Evolutionary conservation across 2,797 vertebrate species (phyloP), one percentile per base, ranked within the genome.

Genomic region (Helarctos malayanus): DNA sequence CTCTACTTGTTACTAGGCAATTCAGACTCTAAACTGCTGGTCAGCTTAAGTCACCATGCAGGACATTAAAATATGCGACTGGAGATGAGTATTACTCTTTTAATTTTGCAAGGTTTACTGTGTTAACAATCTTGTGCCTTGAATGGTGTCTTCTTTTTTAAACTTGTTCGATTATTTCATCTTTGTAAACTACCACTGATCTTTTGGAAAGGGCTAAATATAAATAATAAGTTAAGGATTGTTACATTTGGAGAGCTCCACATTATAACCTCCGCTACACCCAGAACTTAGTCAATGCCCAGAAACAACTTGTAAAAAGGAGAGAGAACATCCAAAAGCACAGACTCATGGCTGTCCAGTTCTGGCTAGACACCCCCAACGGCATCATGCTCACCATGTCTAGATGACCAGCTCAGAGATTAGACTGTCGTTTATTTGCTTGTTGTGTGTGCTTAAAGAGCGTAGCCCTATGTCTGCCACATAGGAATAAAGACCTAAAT

Each of bases 261-360:
- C 5, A 35, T 4, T 15, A 49, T 19, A 59, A 12, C 13, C 15
- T 92, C 45, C 29, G 25, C 29, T 84, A 32, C 65, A 35, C 47
- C 18, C 47, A 10, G 47, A 88, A 68, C 21, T 6, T 21, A 86
- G 13, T 84, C 5, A 18, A 61, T 83, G n/a, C 32, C 76, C 76
- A 94, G 81, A 95, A 94, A 92, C 21, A 71, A 47, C 23, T 49
- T 69, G 63, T 41, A 12, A 90, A 69, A 90, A 9, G 29, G 12
- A 86, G 69, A 73, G 1, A 80, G 14, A 71, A 78, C 6, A 49
- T 25, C 38, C 12, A 8, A 68, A 56, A 79, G 0, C 25, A 32
- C 52, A 84, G 35, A 35, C 23, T 68, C 25, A 1, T 21, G 41
- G 27, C 23, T 65, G 23, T 41, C 21, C 56, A 82, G 3, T 14